phyloP scores from a whole-genome alignment of 1,140 invertebrate genomes.

The Drosophila teissieri region DNA sequence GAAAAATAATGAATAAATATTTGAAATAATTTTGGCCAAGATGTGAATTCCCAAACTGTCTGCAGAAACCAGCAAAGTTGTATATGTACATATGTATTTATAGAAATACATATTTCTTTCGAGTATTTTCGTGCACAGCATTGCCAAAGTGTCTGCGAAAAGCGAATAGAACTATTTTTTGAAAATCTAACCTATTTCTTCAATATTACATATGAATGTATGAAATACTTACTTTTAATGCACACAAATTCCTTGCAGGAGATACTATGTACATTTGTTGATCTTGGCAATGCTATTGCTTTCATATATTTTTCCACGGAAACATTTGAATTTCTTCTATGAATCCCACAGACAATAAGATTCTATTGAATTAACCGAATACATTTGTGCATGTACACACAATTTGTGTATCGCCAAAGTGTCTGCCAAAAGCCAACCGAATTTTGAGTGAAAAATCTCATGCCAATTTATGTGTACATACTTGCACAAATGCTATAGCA shows the following conservation, averaged over 20 bases:
- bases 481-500: too few species aligned
- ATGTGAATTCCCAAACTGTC: constrained; percentile 79
- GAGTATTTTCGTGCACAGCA: constrained; percentile 27
- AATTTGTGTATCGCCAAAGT: constrained; percentile 4
- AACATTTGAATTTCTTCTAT: background rate
- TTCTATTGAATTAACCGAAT: background rate
- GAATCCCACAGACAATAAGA: background rate
- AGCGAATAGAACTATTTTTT: constrained; percentile 20
- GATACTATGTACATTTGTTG: constrained; percentile 4
- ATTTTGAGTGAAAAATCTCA: background rate
- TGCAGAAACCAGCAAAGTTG: constrained; percentile 46
- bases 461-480: background rate
- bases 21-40: constrained; percentile 72
- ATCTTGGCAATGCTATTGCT: constrained; percentile 4
- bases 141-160: constrained; percentile 61
- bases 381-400: background rate
- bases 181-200: constrained; percentile 29
- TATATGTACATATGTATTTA: constrained; percentile 19
- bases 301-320: constrained; percentile 4
- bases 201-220: constrained; percentile 29
- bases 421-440: constrained; percentile 2
- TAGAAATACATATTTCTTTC: constrained; percentile 28
- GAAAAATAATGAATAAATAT: constrained; percentile 64
- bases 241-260: background rate
- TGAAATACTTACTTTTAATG: constrained; percentile 8